These are phyloP conservation scores for Muscicapa comitata DNA, from an alignment of 2,797 vertebrate genomes.

Conservation along the genomic window DNA sequence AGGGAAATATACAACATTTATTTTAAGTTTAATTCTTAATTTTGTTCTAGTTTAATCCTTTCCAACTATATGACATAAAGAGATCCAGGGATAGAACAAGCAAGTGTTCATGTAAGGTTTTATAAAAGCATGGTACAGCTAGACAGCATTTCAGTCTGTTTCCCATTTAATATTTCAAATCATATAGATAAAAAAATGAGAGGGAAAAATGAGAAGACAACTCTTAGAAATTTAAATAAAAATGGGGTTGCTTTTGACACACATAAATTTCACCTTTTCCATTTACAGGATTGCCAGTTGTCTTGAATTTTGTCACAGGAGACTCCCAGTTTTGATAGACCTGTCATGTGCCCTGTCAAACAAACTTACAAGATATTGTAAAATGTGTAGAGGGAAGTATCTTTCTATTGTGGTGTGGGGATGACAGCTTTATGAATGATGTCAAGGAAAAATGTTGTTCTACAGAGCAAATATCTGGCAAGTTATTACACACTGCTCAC, in stretches of 20 bases:
- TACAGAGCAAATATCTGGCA: neutral
- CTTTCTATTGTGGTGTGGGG: neutral
- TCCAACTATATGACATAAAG: neutral
- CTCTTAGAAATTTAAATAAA: neutral
- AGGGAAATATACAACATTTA: neutral
- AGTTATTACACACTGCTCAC: neutral
- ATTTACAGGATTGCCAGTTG: slow-evolving; percentile 10
- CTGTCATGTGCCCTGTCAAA: slow-evolving; percentile 47
- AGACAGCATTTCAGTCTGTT: neutral
- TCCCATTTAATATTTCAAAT: neutral
- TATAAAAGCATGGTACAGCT: neutral
- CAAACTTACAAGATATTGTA: neutral
- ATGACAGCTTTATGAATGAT: slow-evolving; percentile 8
- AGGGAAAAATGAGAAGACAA: neutral
- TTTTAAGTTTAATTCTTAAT: neutral
- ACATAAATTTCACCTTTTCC: neutral
- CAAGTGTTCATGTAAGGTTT: neutral
- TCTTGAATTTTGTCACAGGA: slow-evolving; percentile 24
- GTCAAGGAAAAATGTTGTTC: neutral
- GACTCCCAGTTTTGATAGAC: slow-evolving; percentile 55
- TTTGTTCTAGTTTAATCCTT: neutral
- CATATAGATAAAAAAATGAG: neutral
- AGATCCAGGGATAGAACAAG: neutral
- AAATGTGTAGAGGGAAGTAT: neutral
- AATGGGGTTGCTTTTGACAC: neutral